Percentiles rank a stretch among this genome's conserved stretches.
phyloP scores from a whole-genome alignment of 2,797 vertebrate species.

The Picus viridis region DNA sequence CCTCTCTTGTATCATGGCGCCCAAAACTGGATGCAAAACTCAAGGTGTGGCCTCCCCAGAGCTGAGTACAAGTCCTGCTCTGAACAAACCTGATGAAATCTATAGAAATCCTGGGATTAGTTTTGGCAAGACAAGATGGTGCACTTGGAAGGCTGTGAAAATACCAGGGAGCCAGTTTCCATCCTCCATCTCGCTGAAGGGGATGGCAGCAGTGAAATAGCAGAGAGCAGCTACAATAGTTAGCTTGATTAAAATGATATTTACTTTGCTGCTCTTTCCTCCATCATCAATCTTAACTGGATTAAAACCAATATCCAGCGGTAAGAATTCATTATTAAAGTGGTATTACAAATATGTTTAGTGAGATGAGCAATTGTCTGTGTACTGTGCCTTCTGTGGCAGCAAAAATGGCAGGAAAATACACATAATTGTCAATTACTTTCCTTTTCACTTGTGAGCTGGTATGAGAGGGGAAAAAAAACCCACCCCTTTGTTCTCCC shows the following conservation, averaged over 20 bases:
- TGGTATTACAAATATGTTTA: background rate
- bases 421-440: background rate
- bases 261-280: constrained; percentile 15
- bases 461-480: background rate
- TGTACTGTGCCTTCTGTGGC: background rate
- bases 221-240: background rate
- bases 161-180: background rate
- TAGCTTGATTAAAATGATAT: constrained; percentile 41
- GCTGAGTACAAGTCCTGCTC: background rate
- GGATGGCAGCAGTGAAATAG: background rate
- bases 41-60: too few relatives aligned
- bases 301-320: constrained; percentile 4
- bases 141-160: background rate
- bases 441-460: background rate
- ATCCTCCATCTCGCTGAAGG: background rate
- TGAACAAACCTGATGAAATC: background rate
- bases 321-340: constrained; percentile 12
- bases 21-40: too few relatives aligned
- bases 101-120: background rate
- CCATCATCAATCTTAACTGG: background rate
- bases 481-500: background rate
- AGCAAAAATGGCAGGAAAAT: background rate
- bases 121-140: background rate
- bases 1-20: too few relatives aligned
- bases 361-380: background rate